Conservation (phyloP, 2,113 vertebrate species). For the Ceyx melanurus region DNA sequence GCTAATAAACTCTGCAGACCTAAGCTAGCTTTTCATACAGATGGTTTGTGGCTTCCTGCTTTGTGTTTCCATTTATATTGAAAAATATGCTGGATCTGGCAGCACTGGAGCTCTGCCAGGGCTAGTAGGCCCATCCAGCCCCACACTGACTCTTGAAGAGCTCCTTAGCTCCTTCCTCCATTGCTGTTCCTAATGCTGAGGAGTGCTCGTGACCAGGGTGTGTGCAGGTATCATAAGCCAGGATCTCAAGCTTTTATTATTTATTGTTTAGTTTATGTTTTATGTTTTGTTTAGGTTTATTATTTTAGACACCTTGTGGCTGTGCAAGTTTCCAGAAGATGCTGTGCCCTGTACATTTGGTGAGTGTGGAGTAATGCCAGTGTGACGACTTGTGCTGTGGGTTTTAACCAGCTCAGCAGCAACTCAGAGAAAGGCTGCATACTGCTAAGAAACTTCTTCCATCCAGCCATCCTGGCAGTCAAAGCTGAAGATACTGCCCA, state of each 20-base stretch:
- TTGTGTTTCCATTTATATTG: constrained; percentile 18
- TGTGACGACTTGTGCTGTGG: background rate
- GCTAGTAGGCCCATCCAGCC: background rate
- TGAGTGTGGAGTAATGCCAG: background rate
- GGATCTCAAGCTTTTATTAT: background rate
- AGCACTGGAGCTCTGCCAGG: background rate
- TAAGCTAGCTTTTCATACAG: background rate
- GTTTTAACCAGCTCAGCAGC: background rate
- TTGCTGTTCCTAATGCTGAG: background rate
- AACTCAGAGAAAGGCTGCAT: background rate
- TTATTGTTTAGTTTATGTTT: background rate
- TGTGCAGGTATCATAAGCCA: background rate
- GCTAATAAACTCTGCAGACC: constrained; percentile 14
- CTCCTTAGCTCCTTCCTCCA: background rate
- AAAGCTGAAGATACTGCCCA: background rate
- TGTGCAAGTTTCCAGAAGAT: background rate
- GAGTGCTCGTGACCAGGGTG: fast-evolving
- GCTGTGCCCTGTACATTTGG: background rate
- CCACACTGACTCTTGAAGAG: background rate
- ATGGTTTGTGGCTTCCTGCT: constrained; percentile 20
- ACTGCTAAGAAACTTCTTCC: background rate
- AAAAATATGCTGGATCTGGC: constrained; percentile 9
- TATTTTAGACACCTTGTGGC: background rate
- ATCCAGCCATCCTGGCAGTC: too few species aligned
- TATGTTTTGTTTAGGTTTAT: background rate